Percentiles rank a stretch among this genome's conserved stretches.
Conservation (phyloP, 2,113 vertebrate species). For the Zeus faber region DNA sequence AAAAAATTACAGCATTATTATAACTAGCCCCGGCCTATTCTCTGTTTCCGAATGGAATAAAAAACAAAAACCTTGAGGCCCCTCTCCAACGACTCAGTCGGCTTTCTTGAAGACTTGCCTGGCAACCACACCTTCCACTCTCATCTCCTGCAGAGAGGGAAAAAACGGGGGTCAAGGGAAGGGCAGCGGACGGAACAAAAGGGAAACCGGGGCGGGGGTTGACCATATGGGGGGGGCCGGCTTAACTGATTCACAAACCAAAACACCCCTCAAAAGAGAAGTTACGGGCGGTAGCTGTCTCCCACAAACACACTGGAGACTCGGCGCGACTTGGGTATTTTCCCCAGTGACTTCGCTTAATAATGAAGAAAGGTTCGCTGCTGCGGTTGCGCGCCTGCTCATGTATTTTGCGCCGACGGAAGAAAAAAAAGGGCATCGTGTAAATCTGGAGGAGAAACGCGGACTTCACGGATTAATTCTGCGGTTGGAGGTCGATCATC, state of each 20-base stretch:
- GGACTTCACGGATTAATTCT: no score
- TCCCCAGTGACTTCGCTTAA: no score
- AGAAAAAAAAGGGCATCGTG: no score
- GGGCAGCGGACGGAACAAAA: no score
- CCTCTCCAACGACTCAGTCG: slow-evolving; percentile 47
- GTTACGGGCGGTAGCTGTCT: slow-evolving; percentile 10
- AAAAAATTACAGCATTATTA: slow-evolving; percentile 18
- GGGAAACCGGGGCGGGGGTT: background rate
- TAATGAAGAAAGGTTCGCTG: no score
- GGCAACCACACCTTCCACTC: slow-evolving; percentile 79
- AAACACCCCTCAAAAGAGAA: no score
- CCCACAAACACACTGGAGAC: no score
- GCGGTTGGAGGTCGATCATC: no score
- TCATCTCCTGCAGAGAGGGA: slow-evolving; percentile 80
- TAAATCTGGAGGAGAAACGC: no score
- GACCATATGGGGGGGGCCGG: background rate
- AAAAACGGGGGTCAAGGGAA: background rate
- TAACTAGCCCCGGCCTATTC: slow-evolving; percentile 9
- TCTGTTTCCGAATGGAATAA: slow-evolving; percentile 7
- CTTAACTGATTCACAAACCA: background rate
- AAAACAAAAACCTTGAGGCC: background rate
- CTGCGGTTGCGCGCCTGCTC: no score
- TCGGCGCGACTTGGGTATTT: no score
- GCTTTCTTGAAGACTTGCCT: slow-evolving; percentile 89
- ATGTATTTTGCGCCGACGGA: no score